Evolutionary conservation across 2,113 vertebrate genomes (phyloP), one percentile per base, ranked within the genome.

Genomic region (Varanus salvator): DNA sequence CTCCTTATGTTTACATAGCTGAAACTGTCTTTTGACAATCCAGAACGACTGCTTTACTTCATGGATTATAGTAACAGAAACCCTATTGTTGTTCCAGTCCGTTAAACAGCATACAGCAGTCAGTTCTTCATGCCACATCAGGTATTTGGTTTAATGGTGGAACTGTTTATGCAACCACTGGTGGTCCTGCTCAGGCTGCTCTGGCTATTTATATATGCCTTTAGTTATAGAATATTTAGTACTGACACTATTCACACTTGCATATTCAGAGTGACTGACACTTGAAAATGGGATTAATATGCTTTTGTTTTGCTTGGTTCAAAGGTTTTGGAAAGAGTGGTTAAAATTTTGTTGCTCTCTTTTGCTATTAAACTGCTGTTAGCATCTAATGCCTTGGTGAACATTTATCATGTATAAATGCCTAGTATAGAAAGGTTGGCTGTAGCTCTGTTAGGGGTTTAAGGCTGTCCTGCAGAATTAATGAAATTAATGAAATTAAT

Each of bases 151-250:
- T 76, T 76, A 72, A 83, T 23, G 68, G 85, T 66, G 74, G 64
- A 90, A 60, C 54, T 96, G 74, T 84, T 96, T 96, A 94, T 91
- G 90, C 89, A 95, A 90, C 90, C 38, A 1, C 66, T 66, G 38
- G 57, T 88, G 50, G 34, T 93, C 92, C n/a, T 64, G 50, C 48
- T 54, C 72, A n/a, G 21, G 25, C 25, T 78, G 93, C 93, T 93
- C 90, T 83, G 74, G 80, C 86, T 91, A 71, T 92, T 94, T 90
- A 90, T 94, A 83, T 93, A 25, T 88, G 71, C 25, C 38, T 87
- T 72, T 80, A 68, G 93, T 92, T 89, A n/a, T 34, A 89, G 85
- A 71, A 44, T 87, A 85, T 60, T 69, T 89, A 69, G 15, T 84
- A 57, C 23, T 15, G 52, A 92, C 21, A 76, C 81, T 85, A 44